A percentile compares a stretch with the other conserved stretches of the same genome.
Evolutionary conservation across 2,797 vertebrate species (phyloP).

Genomic region (Lutjanus argentimaculatus): DNA sequence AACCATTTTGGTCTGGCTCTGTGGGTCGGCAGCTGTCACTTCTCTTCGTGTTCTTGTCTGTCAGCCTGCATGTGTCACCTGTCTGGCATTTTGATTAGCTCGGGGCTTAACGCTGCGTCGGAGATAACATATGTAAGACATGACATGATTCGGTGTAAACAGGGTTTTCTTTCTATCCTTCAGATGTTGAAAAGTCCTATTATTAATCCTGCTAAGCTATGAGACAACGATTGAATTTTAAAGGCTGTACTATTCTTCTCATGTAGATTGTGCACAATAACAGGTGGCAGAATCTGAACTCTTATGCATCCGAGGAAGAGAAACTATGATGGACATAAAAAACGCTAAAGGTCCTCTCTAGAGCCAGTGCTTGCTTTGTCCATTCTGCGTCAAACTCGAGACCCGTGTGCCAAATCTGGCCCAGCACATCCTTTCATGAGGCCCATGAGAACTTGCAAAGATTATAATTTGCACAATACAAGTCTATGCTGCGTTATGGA

Average conservation of each 20-base stretch:
- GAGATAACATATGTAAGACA: not conserved
- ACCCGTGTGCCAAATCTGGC: too few species aligned
- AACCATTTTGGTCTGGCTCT: constrained; percentile 4
- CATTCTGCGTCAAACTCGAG: too few species aligned
- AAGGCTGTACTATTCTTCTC: not conserved
- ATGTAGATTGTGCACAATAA: not conserved
- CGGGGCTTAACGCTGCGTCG: not conserved
- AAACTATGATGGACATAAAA: too few species aligned
- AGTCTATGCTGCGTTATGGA: too few species aligned
- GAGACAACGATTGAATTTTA: not conserved
- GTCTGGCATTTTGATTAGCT: constrained; percentile 23
- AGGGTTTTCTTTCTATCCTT: not conserved
- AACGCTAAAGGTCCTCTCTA: too few species aligned
- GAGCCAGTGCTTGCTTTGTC: too few species aligned
- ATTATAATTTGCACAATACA: too few species aligned
- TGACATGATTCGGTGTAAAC: not conserved
- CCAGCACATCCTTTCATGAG: too few species aligned
- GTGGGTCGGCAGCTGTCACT: constrained; percentile 6
- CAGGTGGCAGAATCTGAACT: not conserved
- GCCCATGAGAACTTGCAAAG: too few species aligned
- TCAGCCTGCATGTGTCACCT: constrained; percentile 1
- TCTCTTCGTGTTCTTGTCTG: not conserved
- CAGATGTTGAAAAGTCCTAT: not conserved
- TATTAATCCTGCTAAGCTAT: not conserved
- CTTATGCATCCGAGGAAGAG: not conserved